A percentile compares a stretch with the other conserved stretches of the same genome.
These are phyloP conservation scores for Xyrauchen texanus DNA, from an alignment of 2,113 vertebrate species.

Conservation along the genomic window DNA sequence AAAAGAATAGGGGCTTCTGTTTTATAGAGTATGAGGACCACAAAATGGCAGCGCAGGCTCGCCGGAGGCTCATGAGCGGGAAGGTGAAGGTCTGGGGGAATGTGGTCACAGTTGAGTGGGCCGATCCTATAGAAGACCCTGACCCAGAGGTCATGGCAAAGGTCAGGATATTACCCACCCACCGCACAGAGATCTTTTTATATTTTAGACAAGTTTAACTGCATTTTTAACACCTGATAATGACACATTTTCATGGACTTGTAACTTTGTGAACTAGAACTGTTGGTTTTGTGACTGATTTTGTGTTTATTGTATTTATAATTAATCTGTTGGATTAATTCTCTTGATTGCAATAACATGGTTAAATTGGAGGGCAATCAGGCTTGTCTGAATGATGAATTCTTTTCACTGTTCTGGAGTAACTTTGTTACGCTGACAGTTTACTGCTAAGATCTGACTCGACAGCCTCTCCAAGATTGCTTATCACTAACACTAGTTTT, in stretches of 20 bases:
- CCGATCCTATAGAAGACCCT: constrained; percentile 97
- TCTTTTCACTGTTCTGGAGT: constrained; percentile 6
- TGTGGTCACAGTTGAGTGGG: constrained; percentile 98
- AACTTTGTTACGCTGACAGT: constrained; percentile 47
- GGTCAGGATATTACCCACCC: constrained; percentile 68
- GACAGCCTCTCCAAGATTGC: background rate
- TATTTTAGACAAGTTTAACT: no score
- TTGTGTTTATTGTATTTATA: no score
- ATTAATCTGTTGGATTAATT: no score
- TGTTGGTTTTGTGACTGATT: no score
- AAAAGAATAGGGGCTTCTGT: constrained; percentile 97
- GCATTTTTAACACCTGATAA: no score
- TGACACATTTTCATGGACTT: no score
- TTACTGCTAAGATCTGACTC: constrained; percentile 54
- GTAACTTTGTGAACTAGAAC: no score
- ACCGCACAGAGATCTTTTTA: no score
- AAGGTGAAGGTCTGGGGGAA: constrained; percentile 99
- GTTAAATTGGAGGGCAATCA: background rate
- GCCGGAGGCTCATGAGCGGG: constrained; percentile 95
- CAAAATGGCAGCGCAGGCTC: constrained; percentile 95
- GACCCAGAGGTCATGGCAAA: constrained; percentile 99
- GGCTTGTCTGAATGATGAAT: background rate
- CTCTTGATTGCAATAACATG: no score
- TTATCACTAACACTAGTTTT: no score
- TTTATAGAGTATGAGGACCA: constrained; percentile 99